These are phyloP conservation scores for Thalassophryne amazonica DNA, from an alignment of 2,797 vertebrate genomes.

Conservation along the genomic window DNA sequence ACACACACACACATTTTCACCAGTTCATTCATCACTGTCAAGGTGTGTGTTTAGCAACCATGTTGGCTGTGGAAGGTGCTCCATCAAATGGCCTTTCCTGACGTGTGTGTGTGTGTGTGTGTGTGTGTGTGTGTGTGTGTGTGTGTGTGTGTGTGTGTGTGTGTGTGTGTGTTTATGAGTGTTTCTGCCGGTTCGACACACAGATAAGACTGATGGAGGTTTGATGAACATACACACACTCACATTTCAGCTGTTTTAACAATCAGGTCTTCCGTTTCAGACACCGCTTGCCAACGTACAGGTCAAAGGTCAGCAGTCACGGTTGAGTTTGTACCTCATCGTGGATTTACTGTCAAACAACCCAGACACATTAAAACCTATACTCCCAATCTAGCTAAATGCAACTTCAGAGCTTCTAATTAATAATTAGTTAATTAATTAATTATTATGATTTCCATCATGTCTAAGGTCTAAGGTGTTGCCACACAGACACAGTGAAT, in stretches of 20 bases:
- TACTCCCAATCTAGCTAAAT: too few species aligned
- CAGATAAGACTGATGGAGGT: conserved; percentile 32
- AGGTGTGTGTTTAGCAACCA: conserved; percentile 53
- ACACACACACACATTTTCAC: neutral
- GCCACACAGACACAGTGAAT: too few species aligned
- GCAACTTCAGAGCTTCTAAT: too few species aligned
- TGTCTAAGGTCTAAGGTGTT: too few species aligned
- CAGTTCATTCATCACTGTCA: conserved; percentile 56
- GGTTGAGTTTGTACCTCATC: conserved; percentile 21
- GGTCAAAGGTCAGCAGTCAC: conserved; percentile 20
- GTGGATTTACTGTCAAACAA: neutral
- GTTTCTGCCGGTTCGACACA: conserved; percentile 21
- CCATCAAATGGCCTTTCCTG: conserved; percentile 52
- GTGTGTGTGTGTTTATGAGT: neutral
- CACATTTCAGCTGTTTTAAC: neutral
- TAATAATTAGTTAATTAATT: too few species aligned
- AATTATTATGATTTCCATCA: too few species aligned
- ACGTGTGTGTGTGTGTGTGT: conserved; percentile 27
- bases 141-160: conserved; percentile 27
- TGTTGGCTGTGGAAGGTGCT: conserved; percentile 55
- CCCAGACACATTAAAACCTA: too few species aligned
- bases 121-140: conserved; percentile 3
- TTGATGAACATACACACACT: conserved; percentile 21
- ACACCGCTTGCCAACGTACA: neutral
- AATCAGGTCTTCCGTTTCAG: neutral